A percentile compares a stretch with the other conserved stretches of the same genome.
phyloP scores from a whole-genome alignment of 2,797 vertebrate genomes.

The Ispidina picta region DNA sequence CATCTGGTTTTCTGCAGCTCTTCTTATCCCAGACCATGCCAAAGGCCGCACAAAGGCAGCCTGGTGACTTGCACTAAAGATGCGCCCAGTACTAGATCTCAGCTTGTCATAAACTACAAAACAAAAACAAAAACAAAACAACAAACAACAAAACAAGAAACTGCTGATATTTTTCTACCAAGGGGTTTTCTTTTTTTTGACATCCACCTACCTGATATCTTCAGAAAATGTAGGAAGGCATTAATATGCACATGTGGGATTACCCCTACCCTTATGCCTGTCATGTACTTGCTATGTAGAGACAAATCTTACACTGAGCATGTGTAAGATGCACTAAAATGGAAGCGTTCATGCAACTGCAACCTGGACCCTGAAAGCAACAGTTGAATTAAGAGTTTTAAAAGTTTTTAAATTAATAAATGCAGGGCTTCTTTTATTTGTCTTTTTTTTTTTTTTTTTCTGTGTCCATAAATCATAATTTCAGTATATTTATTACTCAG shows the following conservation, averaged over 20 bases:
- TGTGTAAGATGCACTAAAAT: neutral
- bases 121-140: neutral
- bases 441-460: neutral
- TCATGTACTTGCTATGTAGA: neutral
- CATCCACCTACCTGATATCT: neutral
- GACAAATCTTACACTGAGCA: neutral
- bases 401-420: conserved; percentile 3
- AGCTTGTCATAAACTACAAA: neutral
- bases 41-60: neutral
- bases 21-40: neutral
- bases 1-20: neutral
- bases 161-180: neutral
- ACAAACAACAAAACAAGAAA: neutral
- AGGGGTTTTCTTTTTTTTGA: neutral
- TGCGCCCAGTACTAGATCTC: accelerated
- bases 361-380: neutral
- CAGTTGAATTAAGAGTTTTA: neutral
- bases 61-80: neutral
- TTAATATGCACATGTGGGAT: conserved; percentile 34
- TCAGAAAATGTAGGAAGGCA: neutral
- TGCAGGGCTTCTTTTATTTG: neutral
- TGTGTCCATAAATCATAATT: neutral
- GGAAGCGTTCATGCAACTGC: neutral
- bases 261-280: neutral
- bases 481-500: neutral